Percentiles rank a stretch among this genome's conserved stretches.
Evolutionary conservation across 2,797 vertebrate species (phyloP).

Genomic region (Sebastes steindachneri): DNA sequence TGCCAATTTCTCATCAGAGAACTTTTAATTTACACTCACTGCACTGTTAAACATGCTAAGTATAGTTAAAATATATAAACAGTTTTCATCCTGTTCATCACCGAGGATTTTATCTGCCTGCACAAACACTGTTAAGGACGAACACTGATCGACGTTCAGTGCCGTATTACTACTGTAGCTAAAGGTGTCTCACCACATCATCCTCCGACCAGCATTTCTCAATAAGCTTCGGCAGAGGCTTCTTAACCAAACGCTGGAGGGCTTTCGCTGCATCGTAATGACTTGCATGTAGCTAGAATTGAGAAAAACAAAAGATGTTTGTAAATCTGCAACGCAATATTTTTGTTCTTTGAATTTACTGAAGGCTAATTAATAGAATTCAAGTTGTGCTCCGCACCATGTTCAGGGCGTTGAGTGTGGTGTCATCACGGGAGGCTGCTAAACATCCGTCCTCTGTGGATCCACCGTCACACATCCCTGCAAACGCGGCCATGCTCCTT

Average conservation of each 20-base stretch:
- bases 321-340: neutral
- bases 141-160: neutral
- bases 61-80: neutral
- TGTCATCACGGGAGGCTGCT: constrained; percentile 97
- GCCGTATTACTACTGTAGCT: neutral
- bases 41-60: neutral
- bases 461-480: constrained; percentile 98
- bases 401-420: constrained; percentile 97
- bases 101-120: neutral
- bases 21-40: neutral
- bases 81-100: neutral
- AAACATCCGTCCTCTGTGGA: constrained; percentile 98
- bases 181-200: constrained; percentile 89
- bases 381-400: constrained; percentile 82
- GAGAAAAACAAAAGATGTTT: neutral
- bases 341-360: neutral
- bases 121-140: neutral
- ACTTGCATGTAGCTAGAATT: constrained; percentile 93
- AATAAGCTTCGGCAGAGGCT: constrained; percentile 96
- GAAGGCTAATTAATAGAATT: neutral
- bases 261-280: constrained; percentile 98
- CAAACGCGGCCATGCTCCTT: constrained; percentile 99
- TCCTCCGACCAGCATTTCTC: constrained; percentile 99
- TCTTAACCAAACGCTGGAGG: constrained; percentile 98
- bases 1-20: neutral